These are phyloP conservation scores for Stenodema calcarata DNA, from an alignment of 2,888 invertebrate genomes.

Conservation along the genomic window DNA sequence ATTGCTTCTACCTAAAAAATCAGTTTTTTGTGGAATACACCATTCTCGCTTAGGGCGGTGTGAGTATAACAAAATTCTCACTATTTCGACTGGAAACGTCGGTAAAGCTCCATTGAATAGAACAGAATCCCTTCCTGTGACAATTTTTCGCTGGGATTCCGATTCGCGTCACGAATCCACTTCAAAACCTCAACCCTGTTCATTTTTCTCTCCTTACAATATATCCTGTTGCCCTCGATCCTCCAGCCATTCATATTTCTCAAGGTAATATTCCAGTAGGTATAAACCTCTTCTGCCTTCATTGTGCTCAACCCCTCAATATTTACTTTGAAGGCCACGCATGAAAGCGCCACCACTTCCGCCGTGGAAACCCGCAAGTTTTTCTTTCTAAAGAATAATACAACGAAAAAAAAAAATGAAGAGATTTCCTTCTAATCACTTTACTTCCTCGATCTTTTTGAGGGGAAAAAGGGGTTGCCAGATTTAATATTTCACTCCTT, in stretches of 20 bases:
- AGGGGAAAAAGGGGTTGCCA: background rate
- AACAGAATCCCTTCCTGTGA: background rate
- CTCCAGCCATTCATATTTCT: background rate
- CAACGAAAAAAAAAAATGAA: no score
- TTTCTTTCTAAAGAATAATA: slow-evolving; percentile 7
- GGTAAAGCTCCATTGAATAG: background rate
- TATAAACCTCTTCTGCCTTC: background rate
- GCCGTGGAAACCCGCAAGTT: background rate
- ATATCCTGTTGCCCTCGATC: background rate
- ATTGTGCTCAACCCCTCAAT: slow-evolving; percentile 5
- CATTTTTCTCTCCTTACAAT: background rate
- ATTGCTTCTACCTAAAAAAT: no score
- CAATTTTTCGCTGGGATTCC: background rate
- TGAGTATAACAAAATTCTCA: no score
- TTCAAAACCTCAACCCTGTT: background rate
- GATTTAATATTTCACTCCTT: slow-evolving; percentile 41
- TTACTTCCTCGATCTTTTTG: background rate
- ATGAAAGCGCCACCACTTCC: background rate
- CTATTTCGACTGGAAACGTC: no score
- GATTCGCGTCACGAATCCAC: background rate
- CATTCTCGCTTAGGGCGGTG: no score
- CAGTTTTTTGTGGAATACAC: no score
- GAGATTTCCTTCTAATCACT: slow-evolving; percentile 32
- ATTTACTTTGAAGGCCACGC: background rate
- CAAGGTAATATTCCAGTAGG: background rate